Conservation (phyloP, 2,888 invertebrate genomes). For the Ornithoptera priamus region DNA sequence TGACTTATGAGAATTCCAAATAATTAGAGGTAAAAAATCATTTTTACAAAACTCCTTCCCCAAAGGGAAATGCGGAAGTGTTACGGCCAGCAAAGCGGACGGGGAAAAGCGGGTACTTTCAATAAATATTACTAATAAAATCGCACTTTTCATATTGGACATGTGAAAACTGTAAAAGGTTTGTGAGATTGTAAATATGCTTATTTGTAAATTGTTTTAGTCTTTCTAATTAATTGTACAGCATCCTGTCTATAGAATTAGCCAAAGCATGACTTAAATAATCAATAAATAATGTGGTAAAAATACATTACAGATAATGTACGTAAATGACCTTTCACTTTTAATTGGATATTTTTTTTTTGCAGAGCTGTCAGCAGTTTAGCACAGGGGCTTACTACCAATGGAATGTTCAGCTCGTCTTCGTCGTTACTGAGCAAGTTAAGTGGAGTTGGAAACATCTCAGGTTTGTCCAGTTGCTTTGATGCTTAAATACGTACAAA, state of each 20-base stretch:
- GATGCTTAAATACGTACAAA: slow-evolving; percentile 19
- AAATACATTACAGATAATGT: too few relatives aligned
- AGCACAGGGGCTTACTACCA: slow-evolving; percentile 82
- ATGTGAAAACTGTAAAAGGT: background rate
- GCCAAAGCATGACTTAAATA: slow-evolving; percentile 15
- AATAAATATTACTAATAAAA: background rate
- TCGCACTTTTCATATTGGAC: background rate
- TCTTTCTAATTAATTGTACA: slow-evolving; percentile 15
- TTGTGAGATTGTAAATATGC: slow-evolving; percentile 25
- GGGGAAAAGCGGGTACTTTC: background rate
- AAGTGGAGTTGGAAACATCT: slow-evolving; percentile 75
- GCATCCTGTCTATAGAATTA: slow-evolving; percentile 9
- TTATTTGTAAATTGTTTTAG: slow-evolving; percentile 17
- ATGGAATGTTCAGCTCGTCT: slow-evolving; percentile 88
- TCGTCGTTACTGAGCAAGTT: slow-evolving; percentile 82
- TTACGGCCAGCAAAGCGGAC: too few relatives aligned
- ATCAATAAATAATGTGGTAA: background rate
- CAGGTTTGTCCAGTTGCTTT: slow-evolving; percentile 59
- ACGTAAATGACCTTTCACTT: too few relatives aligned
- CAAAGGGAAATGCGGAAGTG: too few relatives aligned
- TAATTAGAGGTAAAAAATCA: too few relatives aligned
- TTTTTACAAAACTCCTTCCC: too few relatives aligned
- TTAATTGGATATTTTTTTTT: slow-evolving; percentile 36
- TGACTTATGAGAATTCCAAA: too few relatives aligned
- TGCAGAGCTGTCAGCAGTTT: slow-evolving; percentile 78